Evolutionary conservation across 1,140 invertebrate genomes (phyloP).

Genomic region (Trachelipus rathkii): DNA sequence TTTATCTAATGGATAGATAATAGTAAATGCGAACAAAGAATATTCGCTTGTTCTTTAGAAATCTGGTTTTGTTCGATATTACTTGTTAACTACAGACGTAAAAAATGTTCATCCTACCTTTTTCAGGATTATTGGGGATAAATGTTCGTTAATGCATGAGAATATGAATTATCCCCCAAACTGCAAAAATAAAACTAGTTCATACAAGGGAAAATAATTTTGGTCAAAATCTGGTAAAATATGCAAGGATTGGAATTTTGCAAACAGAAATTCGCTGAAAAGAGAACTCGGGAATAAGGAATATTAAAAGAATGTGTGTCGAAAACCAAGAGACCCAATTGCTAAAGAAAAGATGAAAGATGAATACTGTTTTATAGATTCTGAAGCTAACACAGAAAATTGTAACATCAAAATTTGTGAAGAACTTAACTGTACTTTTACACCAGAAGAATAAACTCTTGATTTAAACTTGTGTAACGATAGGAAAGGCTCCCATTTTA

Average conservation of each 20-base stretch:
- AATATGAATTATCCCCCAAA: background rate
- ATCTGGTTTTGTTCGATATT: background rate
- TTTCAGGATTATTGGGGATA: constrained; percentile 1
- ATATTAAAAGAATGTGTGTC: background rate
- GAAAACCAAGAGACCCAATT: constrained; percentile 1
- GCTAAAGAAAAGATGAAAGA: background rate
- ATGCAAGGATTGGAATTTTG: background rate
- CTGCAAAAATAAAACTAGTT: background rate
- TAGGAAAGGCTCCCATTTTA: background rate
- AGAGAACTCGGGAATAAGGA: background rate
- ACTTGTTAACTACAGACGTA: background rate
- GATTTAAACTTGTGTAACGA: background rate
- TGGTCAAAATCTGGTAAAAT: background rate
- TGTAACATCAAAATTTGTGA: background rate
- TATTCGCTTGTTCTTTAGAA: background rate
- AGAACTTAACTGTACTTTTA: background rate
- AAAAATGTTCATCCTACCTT: background rate
- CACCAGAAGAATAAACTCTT: background rate
- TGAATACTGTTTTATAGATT: background rate
- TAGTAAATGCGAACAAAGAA: background rate
- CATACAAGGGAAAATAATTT: background rate
- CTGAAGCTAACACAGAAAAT: background rate
- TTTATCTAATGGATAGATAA: background rate
- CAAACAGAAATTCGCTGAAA: background rate
- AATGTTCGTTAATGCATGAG: background rate